Base-by-base conservation (phyloP, 2,113 vertebrate species). In the Scartelaos histophorus region DNA sequence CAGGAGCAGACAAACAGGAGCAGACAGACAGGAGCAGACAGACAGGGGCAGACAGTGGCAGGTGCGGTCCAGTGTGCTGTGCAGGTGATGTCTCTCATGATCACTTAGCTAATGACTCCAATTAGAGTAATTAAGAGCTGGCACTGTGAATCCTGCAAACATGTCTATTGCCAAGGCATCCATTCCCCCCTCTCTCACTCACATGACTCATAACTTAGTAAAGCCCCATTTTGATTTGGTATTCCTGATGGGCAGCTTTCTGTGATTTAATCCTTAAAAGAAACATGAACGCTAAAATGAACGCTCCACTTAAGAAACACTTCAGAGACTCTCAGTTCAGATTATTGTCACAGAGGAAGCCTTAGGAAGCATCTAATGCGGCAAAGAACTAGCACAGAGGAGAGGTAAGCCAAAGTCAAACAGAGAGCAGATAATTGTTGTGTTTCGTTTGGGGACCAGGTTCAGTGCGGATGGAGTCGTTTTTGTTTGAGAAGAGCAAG, bases 101-200 rank as follows among this genome's bases (percentile, higher is more conserved):
- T 90, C 87, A 86, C 87, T 87, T 84, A 86, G 81, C 88, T 91
- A 92, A 92, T 92, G 91, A 85, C 78, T 86, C 81, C 89, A 89
- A 91, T 91, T 90, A 91, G 89, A 86, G 87, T 92, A 89, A 92
- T 92, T 90, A 91, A 91, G 83, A 89, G 89, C 87, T 90, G 90
- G 91, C 91, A 90, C 53, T 25, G 76, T 73, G 80, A 74, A 83
- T 82, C 80, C 69, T 66, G 69, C 53, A 51, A 74, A 17, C 56
- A 60, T 72, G 19, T 66, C 69, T 60, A 25, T 73, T 81, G 75
- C 76, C 86, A 89, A 24, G 45, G 75, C 75, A 67, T 80, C 83
- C 77, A 79, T 79, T 82, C 76, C 69, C 67, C 70, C 46, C 64
- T 80, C 75, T 70, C 73, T 75, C 25, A 45, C 76, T 76, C 73